phyloP scores from a whole-genome alignment of 2,888 invertebrate species.

The Lycia hirtaria region DNA sequence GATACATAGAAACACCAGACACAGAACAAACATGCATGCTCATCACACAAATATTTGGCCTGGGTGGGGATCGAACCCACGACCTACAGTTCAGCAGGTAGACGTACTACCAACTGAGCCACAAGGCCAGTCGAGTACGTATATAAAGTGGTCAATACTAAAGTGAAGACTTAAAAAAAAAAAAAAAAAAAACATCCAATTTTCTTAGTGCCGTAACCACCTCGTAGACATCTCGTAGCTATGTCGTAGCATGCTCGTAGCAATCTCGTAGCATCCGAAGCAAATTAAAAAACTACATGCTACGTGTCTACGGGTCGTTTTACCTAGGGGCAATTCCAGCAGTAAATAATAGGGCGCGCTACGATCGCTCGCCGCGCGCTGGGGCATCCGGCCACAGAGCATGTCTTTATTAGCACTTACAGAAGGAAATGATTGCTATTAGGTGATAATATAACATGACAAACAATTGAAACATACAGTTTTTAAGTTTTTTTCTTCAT shows the following conservation, averaged over 20 bases:
- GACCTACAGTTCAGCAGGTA: no score
- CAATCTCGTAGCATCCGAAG: conserved; percentile 27
- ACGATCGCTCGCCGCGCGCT: conserved; percentile 34
- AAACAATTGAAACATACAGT: no score
- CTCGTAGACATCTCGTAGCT: conserved; percentile 9
- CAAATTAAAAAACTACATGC: conserved; percentile 31
- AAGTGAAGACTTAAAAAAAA: no score
- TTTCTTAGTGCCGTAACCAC: background rate
- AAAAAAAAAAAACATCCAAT: no score
- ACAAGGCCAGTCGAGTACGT: no score
- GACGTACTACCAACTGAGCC: no score
- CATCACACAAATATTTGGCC: no score
- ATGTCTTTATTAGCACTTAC: conserved; percentile 26
- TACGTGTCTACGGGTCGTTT: conserved; percentile 47
- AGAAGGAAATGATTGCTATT: conserved; percentile 18
- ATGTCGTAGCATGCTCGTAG: conserved; percentile 21
- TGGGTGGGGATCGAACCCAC: no score
- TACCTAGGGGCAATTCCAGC: conserved; percentile 36
- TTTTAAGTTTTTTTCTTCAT: no score
- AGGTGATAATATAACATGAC: background rate
- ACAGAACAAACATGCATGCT: no score
- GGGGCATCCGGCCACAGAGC: conserved; percentile 36
- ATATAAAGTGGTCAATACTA: no score
- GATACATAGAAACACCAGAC: no score
- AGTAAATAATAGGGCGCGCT: conserved; percentile 46